Evolutionary conservation across 2,113 vertebrate species (phyloP), one percentile per base, ranked within the genome.

Genomic region (Laterallus jamaicensis): DNA sequence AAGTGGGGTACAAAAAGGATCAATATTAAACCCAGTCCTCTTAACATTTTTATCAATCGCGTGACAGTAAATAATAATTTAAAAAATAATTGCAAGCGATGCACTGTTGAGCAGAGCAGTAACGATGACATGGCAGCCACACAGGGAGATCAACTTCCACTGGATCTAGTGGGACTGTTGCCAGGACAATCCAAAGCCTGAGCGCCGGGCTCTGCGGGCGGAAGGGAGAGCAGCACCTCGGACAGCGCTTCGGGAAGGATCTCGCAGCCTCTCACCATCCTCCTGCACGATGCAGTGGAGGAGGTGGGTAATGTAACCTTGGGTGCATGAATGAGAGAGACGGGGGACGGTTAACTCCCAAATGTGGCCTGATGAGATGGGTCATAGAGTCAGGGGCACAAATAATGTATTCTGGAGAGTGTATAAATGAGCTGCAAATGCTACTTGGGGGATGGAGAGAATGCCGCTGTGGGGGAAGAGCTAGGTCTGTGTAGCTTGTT

Each of bases 191-290:
- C 8, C 4, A 7, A 55, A 15, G 6, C 37, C 8, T 17, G 40
- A 24, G 14, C 32, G 5, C 7, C 7, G 3, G 20, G 2, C 10
- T 28, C 25, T 21, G 2, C 0, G 2, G 1, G 7, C 1, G 26
- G 18, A 17, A 31, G 9, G 22, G 11, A 15, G 9, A 39, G 3
- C 29, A 59, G 44, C 20, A 49, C 49, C 49, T 49, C 49, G 44
- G 71, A 73, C n/a, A 90, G 63, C 0, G 0, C 40, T n/a, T 21
- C 3, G 1, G 8, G 5, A 4, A 8, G n/a, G 31, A 16, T 8
- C 19, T 47, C 0, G 0, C 5, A 5, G 11, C 0, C 0, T 5
- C 49, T 21, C 2, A 5, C 21, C 4, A 7, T 24, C 64, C 59
- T 54, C 63, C 28, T 5, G 39, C 14, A 1, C 0, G 5, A 9